Percentiles rank a stretch among this genome's conserved stretches.
Evolutionary conservation across 2,888 invertebrate genomes (phyloP).

Genomic region (Drosophila ustulata): DNA sequence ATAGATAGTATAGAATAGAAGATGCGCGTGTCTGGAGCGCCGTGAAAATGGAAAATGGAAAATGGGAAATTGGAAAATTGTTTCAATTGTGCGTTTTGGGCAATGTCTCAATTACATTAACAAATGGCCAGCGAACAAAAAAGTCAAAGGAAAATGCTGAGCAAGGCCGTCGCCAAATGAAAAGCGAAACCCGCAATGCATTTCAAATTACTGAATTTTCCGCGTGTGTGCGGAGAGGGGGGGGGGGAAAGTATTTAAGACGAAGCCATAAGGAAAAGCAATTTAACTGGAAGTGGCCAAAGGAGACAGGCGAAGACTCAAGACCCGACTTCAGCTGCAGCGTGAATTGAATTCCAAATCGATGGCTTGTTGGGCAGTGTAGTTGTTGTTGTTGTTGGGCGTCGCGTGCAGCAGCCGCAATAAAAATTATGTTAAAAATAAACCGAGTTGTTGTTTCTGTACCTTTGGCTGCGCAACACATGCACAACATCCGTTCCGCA

Average conservation of each 20-base stretch:
- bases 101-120: conserved; percentile 65
- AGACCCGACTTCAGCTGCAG: conserved; percentile 23
- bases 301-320: conserved; percentile 3
- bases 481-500: conserved; percentile 66
- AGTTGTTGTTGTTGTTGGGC: conserved; percentile 20
- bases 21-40: conserved; percentile 31
- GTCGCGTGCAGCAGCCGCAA: conserved; percentile 73
- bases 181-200: conserved; percentile 47
- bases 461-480: conserved; percentile 46
- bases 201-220: conserved; percentile 59
- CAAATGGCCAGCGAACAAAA: conserved; percentile 12
- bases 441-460: conserved; percentile 31
- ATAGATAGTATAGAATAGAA: not conserved
- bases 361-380: conserved; percentile 4
- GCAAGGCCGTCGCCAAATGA: conserved; percentile 44
- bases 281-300: conserved; percentile 55
- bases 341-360: conserved; percentile 66
- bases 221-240: conserved; percentile 8
- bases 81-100: conserved; percentile 36
- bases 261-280: conserved; percentile 49
- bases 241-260: conserved; percentile 36
- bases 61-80: conserved; percentile 19
- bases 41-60: conserved; percentile 8
- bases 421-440: conserved; percentile 77
- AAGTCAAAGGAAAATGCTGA: conserved; percentile 17